A percentile compares a stretch with the other conserved stretches of the same genome.
Conservation (phyloP, 2,888 invertebrate genomes). For the Drosophila hamatofila region DNA sequence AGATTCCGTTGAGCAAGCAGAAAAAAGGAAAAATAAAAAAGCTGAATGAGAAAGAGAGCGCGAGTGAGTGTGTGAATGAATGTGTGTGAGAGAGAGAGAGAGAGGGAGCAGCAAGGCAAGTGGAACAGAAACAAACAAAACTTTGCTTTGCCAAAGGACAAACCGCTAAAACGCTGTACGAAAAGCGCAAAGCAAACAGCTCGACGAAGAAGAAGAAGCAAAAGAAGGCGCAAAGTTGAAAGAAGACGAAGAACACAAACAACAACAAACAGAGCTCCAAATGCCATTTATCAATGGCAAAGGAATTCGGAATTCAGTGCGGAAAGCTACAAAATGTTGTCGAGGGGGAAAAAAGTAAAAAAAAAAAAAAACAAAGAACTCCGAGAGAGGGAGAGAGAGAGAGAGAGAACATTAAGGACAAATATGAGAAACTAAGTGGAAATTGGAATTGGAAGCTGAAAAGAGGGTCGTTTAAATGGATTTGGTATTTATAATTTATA, state of each 20-base stretch:
- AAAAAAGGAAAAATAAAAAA: conserved; percentile 41
- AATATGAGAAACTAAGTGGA: conserved; percentile 20
- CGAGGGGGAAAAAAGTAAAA: conserved; percentile 9
- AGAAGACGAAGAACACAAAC: conserved; percentile 33
- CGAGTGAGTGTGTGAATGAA: conserved; percentile 2
- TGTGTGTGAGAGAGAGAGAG: conserved; percentile 13
- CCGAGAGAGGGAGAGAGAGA: not conserved
- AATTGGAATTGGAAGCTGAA: not conserved
- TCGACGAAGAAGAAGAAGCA: conserved; percentile 19
- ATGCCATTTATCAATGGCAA: conserved; percentile 75
- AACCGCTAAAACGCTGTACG: conserved; percentile 51
- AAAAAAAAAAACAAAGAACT: not conserved
- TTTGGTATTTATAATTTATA: not conserved
- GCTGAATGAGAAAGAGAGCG: conserved; percentile 26
- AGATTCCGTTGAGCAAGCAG: conserved; percentile 80
- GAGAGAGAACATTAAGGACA: conserved; percentile 1
- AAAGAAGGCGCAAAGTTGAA: conserved; percentile 31
- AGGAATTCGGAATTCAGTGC: conserved; percentile 66
- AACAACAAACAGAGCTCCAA: conserved; percentile 65
- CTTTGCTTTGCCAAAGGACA: conserved; percentile 69
- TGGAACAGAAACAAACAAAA: conserved; percentile 65
- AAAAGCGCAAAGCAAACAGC: conserved; percentile 64
- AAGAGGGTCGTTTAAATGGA: not conserved
- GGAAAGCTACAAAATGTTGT: conserved; percentile 61
- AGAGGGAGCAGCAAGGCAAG: conserved; percentile 48